phyloP scores from a whole-genome alignment of 2,888 invertebrate species.

The Scaptomyza parva region DNA sequence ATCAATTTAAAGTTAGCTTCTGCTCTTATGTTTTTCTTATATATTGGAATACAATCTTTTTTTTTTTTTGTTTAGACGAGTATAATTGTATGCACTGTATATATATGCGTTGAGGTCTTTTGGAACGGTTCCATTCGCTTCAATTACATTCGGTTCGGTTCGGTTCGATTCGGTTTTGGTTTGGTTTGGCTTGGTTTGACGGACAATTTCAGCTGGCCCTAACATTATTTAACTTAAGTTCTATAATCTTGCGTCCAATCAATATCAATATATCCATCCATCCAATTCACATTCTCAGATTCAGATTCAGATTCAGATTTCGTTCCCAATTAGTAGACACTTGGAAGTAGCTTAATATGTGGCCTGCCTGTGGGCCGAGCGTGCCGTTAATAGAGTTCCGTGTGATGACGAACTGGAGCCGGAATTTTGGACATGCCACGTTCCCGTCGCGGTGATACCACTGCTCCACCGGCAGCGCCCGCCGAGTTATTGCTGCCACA shows the following conservation, averaged over 20 bases:
- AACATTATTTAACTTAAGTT: slow-evolving; percentile 49
- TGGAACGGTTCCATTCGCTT: slow-evolving; percentile 56
- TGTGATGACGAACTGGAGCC: slow-evolving; percentile 84
- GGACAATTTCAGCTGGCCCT: slow-evolving; percentile 65
- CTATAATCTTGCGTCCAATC: slow-evolving; percentile 20
- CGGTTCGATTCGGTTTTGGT: slow-evolving; percentile 30
- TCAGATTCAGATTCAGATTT: slow-evolving; percentile 9
- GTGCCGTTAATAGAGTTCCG: slow-evolving; percentile 83
- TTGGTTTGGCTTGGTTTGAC: slow-evolving; percentile 24
- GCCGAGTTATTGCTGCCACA: slow-evolving; percentile 82
- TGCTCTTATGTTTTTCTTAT: not conserved
- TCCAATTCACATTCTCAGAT: slow-evolving; percentile 6
- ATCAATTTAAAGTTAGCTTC: slow-evolving; percentile 40
- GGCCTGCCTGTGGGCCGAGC: slow-evolving; percentile 45
- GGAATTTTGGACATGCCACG: slow-evolving; percentile 84
- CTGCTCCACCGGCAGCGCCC: slow-evolving; percentile 20
- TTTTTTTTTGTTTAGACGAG: slow-evolving; percentile 2
- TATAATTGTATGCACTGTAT: slow-evolving; percentile 15
- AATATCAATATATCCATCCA: not conserved
- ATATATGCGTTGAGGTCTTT: slow-evolving; percentile 38
- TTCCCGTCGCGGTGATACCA: slow-evolving; percentile 82
- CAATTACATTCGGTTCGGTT: slow-evolving; percentile 24
- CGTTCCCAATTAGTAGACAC: slow-evolving; percentile 51
- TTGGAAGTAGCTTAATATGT: slow-evolving; percentile 48
- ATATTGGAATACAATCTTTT: slow-evolving; percentile 20